Conservation (phyloP, 2,888 invertebrate genomes). For the Lepidonotus clava region DNA sequence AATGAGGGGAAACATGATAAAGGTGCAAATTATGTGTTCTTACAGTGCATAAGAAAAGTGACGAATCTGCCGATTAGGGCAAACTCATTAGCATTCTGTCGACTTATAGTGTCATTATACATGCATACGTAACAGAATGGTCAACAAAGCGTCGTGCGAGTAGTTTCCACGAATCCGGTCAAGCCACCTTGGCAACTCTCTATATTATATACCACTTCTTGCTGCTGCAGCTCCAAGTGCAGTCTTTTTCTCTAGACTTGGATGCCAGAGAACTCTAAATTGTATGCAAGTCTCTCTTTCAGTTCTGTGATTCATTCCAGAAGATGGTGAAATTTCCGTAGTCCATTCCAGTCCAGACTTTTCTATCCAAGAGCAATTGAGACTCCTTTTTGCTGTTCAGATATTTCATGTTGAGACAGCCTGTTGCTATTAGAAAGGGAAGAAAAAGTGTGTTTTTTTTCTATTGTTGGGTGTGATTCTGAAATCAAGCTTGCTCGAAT, state of each 20-base stretch:
- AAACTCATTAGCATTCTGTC: conserved; percentile 30
- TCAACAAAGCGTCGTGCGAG: not conserved
- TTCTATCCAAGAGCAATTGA: conserved; percentile 44
- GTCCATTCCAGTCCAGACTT: conserved; percentile 51
- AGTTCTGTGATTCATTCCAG: conserved; percentile 50
- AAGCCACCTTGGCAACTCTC: not conserved
- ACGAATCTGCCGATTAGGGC: conserved; percentile 33
- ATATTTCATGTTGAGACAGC: conserved; percentile 39
- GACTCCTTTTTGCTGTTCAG: conserved; percentile 42
- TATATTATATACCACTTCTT: not conserved
- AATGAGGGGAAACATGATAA: conserved; percentile 11
- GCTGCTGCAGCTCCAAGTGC: conserved; percentile 21
- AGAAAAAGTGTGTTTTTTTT: conserved; percentile 10
- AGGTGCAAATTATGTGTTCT: conserved; percentile 23
- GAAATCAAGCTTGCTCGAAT: not conserved
- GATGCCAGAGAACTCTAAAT: conserved; percentile 42
- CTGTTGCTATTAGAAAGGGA: conserved; percentile 27
- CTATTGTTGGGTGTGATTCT: conserved; percentile 43
- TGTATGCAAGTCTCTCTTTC: conserved; percentile 44
- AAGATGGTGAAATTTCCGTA: conserved; percentile 45
- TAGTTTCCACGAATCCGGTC: not conserved
- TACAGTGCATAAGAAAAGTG: not conserved
- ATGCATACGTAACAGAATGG: not conserved
- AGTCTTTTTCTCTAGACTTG: conserved; percentile 7
- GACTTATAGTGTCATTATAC: conserved; percentile 13